Evolutionary conservation across 2,797 vertebrate genomes (phyloP), one percentile per base, ranked within the genome.

Genomic region (Ctenosaura bakeri): DNA sequence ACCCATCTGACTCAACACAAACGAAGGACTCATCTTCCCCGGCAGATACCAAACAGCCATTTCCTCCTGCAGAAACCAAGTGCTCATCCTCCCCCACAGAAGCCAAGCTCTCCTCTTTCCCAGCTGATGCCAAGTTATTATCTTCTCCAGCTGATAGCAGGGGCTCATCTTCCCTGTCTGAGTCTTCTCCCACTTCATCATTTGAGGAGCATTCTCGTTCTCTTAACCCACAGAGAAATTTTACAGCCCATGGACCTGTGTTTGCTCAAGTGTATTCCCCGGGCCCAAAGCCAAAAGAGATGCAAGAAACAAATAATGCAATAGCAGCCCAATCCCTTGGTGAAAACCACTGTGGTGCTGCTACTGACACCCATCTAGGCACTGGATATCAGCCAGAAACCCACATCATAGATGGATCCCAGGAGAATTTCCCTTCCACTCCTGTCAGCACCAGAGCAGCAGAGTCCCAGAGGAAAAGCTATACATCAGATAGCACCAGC

Each of bases 261-360:
- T 98, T 97, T 92, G 97, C 97, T 4, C 97, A 95, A 94, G 96
- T 97, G 22, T 98, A 96, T 14, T 94, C 91, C 14, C 96, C 95
- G 0, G 79, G 90, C 0, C 90, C 92, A 86, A 94, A 95, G 69
- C 94, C 96, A 6, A 96, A 96, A 64, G 46, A 73, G 0, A 95
- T 92, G 62, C 92, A 2, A 13, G 73, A 1, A 0, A 73, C 85
- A 1, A 10, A 91, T 7, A 24, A 77, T 6, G 8, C 26, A 64
- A 56, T 35, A 10, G 16, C 4, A 52, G 50, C 81, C 2, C 50
- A 52, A 26, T 62, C 86, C 32, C 52, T 35, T 1, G 86, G 3
- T 52, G 80, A 46, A 78, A 71, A 32, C 22, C 18, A 10, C 35
- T 12, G 18, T 10, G 9, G 26, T 35, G 26, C 1, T 87, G 20